These are phyloP conservation scores for Candoia aspera DNA, from an alignment of 2,113 vertebrate species.

Conservation along the genomic window DNA sequence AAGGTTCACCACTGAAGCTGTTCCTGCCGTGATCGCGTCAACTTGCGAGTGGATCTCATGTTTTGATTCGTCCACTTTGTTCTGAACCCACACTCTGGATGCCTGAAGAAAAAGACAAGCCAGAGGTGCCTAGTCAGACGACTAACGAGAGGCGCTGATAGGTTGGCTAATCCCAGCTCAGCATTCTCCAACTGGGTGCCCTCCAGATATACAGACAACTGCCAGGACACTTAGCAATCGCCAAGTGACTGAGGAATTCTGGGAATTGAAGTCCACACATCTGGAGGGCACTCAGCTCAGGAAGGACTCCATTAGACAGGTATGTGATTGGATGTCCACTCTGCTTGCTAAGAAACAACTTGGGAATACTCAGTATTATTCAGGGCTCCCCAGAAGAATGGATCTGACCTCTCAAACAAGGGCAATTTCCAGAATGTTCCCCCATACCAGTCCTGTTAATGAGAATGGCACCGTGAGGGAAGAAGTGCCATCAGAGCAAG, in stretches of 20 bases:
- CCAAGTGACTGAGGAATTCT: not conserved
- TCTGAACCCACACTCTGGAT: conserved; percentile 97
- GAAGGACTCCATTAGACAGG: not conserved
- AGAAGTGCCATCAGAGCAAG: not conserved
- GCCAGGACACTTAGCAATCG: not conserved
- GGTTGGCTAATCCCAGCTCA: not conserved
- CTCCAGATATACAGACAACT: not conserved
- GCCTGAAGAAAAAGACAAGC: conserved; percentile 75
- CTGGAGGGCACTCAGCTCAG: not conserved
- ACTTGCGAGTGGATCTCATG: conserved; percentile 99
- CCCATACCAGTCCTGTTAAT: not conserved
- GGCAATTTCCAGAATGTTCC: not conserved
- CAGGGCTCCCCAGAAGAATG: not conserved
- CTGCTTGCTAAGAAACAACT: not conserved
- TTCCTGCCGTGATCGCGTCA: conserved; percentile 97
- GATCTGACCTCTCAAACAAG: not conserved
- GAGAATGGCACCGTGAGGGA: not conserved
- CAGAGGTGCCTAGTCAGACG: rapidly evolving
- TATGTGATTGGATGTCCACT: not conserved
- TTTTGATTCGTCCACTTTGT: conserved; percentile 99
- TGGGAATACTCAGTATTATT: not conserved
- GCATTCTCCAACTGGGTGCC: not conserved
- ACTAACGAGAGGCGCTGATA: not conserved
- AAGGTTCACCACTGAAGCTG: conserved; percentile 98
- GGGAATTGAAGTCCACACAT: not conserved